Evolutionary conservation across 2,113 vertebrate genomes (phyloP), one percentile per base, ranked within the genome.

Genomic region (Syrmaticus mikado): DNA sequence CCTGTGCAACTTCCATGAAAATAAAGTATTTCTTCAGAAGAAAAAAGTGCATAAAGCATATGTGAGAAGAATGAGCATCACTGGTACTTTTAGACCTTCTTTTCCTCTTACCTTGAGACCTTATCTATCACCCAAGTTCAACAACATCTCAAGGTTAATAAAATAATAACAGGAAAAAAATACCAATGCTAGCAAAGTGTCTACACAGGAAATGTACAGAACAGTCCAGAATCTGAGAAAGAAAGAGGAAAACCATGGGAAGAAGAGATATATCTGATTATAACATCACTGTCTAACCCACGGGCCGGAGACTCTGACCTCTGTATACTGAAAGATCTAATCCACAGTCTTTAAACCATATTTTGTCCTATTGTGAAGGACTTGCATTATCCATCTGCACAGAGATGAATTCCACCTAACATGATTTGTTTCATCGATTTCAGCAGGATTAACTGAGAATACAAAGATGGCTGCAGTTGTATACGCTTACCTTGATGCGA

Each of bases 341-440:
- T 45, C 13, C 7, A 45, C 17, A 36, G 34, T 67, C 41, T 78
- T 86, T 60, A 64, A 73, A 77, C 76, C 18, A 17, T 58, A 53
- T 77, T 85, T 62, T 58, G 57, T 76, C 19, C 1, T 41, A 20
- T 58, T 68, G 61, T 75, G 57, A 82, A 81, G 43, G 43, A 72
- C 66, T 84, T 91, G 75, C 8, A 8, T 74, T 90, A 79, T 91
- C 79, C 72, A 53, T 74, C 71, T 89, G 68, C 27, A 58, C 55
- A 85, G 64, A 74, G 45, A n/a, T 50, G 5, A 73, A 89, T 77
- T 92, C 85, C 40, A 40, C 70, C 87, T 82, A 76, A 45, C 18
- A 2, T 73, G 48, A 79, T 91, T 87, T 87, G 36, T 43, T 85
- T 66, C 50, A 82, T 13, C 87, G 82, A 90, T 93, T 95, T 85